A percentile compares a stretch with the other conserved stretches of the same genome.
Evolutionary conservation across 2,113 vertebrate species (phyloP).

Genomic region (Peucedramus taeniatus): DNA sequence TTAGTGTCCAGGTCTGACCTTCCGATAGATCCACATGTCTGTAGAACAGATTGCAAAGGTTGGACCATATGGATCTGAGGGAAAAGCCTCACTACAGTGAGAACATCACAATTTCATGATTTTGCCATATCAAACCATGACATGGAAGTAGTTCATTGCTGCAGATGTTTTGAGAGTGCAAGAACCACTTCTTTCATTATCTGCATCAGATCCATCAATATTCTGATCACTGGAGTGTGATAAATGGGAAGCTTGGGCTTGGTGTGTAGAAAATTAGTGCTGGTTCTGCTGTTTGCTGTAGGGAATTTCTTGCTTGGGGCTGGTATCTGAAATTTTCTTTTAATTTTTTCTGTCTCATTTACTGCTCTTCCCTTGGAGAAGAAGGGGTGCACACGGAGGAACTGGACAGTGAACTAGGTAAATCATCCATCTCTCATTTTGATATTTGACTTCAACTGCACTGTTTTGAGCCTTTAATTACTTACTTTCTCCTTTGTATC

Average conservation of each 20-base stretch:
- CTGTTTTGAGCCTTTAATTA: constrained; percentile 31
- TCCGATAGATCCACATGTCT: not conserved
- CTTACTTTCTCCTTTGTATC: constrained; percentile 36
- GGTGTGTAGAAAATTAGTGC: constrained; percentile 15
- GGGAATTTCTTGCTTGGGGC: constrained; percentile 73
- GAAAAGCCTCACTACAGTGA: not conserved
- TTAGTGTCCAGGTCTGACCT: not conserved
- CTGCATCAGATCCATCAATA: constrained; percentile 41
- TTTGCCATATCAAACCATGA: not conserved
- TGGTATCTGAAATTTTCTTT: constrained; percentile 76
- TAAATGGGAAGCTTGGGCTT: constrained; percentile 59
- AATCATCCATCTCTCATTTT: constrained; percentile 67
- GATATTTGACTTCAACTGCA: constrained; percentile 39
- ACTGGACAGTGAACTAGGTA: constrained; percentile 99
- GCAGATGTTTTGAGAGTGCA: constrained; percentile 13
- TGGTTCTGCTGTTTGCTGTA: constrained; percentile 64
- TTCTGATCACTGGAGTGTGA: constrained; percentile 15
- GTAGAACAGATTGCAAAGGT: not conserved
- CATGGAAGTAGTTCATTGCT: not conserved
- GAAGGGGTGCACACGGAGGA: constrained; percentile 99
- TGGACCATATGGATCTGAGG: rapidly evolving
- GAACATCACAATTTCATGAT: not conserved
- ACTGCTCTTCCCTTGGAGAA: constrained; percentile 82
- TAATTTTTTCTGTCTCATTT: constrained; percentile 76
- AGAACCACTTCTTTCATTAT: not conserved